Base-by-base conservation (phyloP, 1,140 invertebrate genomes). In the Leptonema lineaticorne region DNA sequence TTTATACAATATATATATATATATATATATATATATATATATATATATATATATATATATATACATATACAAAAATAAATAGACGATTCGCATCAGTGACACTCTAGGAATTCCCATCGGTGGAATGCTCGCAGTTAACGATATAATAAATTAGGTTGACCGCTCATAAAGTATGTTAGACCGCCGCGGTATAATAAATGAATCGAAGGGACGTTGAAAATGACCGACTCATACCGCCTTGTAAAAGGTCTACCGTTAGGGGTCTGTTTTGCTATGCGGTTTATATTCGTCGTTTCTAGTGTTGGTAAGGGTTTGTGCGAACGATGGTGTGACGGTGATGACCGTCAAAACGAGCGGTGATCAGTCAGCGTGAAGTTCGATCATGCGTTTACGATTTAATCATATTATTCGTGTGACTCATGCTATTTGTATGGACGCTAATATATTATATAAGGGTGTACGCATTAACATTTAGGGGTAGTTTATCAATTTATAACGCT, bases 71-170 rank as follows among this genome's bases (percentile, higher is more conserved):
- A n/a, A n/a, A n/a, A n/a, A n/a, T n/a, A n/a, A n/a, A n/a, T n/a
- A n/a, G n/a, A n/a, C n/a, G n/a, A n/a, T 53, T 22, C 22, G 20
- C 18, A 7, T 27, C 24, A 22, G 60, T n/a, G 37, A 48, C 24
- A 48, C 16, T 46, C n/a, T 28, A 28, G 41, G 29, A 65, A 50
- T 29, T 29, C 37, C 29, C 46, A n/a, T 18, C 18, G n/a, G 14
- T 22, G 24, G 26, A 45, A 27, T 41, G 29, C 27, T 33, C 46
- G 26, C 30, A 29, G 64, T 67, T 67, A 67, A 58, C 64, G 64
- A 67, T 29, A 56, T 67, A 67, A 67, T 67, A 57, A 41, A 67
- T 67, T 67, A 67, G 50, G 59, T 33, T 58, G 64, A 58, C 64
- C 64, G 53, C 64, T 41, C 64, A 58, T 58, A 58, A 58, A 56